These are phyloP conservation scores for Peromyscus aztecus DNA, from an alignment of 2,797 vertebrate species.

Conservation along the genomic window DNA sequence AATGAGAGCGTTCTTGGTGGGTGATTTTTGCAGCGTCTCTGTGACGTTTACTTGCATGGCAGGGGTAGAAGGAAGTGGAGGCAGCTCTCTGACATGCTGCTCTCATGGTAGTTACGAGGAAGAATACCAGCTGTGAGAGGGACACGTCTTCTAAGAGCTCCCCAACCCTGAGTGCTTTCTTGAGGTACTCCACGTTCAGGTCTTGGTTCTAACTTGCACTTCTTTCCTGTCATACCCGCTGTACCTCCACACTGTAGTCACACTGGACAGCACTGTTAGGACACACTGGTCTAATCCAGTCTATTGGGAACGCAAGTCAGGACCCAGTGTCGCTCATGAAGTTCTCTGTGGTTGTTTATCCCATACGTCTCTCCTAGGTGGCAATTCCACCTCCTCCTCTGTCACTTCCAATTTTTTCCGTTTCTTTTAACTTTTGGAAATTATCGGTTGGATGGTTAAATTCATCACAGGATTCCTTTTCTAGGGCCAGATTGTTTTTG, in stretches of 20 bases:
- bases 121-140: conserved; percentile 12
- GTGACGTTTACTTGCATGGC: not conserved
- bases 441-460: conserved; percentile 56
- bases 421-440: conserved; percentile 51
- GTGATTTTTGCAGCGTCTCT: not conserved
- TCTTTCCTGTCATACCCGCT: conserved; percentile 44
- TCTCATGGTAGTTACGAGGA: not conserved
- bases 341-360: not conserved
- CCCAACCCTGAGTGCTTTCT: conserved; percentile 18
- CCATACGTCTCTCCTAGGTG: conserved; percentile 47
- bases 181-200: not conserved
- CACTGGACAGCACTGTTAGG: conserved; percentile 36
- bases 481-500: conserved; percentile 60
- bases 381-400: conserved; percentile 28
- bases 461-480: conserved; percentile 58
- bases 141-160: conserved; percentile 25
- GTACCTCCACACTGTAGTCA: not conserved
- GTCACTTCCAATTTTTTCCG: conserved; percentile 4
- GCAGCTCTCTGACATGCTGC: not conserved
- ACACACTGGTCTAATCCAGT: not conserved
- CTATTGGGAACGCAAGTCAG: conserved; percentile 20
- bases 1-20: not conserved
- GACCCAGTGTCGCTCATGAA: not conserved
- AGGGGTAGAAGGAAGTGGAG: not conserved
- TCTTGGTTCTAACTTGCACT: conserved; percentile 41